phyloP scores from a whole-genome alignment of 2,797 vertebrate genomes.

The Ciconia nigra region DNA sequence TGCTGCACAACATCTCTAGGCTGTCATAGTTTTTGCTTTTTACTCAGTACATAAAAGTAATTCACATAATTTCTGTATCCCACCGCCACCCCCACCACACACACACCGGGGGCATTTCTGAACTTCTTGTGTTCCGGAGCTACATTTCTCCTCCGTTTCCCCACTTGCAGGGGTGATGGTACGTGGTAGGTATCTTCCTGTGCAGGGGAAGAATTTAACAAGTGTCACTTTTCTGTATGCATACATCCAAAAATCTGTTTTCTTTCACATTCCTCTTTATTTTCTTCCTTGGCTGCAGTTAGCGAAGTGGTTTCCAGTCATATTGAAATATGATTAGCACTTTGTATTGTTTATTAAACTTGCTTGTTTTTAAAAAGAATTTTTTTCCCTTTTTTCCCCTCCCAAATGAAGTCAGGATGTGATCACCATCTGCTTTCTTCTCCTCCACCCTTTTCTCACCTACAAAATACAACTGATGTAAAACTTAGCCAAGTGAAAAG shows the following conservation, averaged over 20 bases:
- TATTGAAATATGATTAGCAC: background rate
- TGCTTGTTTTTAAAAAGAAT: background rate
- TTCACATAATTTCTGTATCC: background rate
- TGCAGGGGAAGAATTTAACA: background rate
- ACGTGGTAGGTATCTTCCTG: rapidly evolving
- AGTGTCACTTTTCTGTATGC: no score
- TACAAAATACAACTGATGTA: background rate
- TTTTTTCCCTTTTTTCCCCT: background rate
- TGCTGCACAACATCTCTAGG: background rate
- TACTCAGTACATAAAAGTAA: background rate
- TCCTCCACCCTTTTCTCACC: background rate
- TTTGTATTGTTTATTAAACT: background rate
- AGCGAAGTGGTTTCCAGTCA: background rate
- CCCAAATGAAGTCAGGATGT: background rate
- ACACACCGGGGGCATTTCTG: background rate
- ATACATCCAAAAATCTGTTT: background rate
- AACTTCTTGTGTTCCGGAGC: background rate
- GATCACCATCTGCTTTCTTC: background rate
- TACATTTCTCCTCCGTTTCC: rapidly evolving
- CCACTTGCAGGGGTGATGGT: background rate
- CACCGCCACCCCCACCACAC: no score
- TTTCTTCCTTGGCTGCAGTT: background rate
- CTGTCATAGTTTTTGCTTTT: background rate
- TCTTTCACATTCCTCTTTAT: background rate
- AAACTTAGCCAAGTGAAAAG: background rate